Evolutionary conservation across 2,113 vertebrate species (phyloP).

Genomic region (Indri indri): DNA sequence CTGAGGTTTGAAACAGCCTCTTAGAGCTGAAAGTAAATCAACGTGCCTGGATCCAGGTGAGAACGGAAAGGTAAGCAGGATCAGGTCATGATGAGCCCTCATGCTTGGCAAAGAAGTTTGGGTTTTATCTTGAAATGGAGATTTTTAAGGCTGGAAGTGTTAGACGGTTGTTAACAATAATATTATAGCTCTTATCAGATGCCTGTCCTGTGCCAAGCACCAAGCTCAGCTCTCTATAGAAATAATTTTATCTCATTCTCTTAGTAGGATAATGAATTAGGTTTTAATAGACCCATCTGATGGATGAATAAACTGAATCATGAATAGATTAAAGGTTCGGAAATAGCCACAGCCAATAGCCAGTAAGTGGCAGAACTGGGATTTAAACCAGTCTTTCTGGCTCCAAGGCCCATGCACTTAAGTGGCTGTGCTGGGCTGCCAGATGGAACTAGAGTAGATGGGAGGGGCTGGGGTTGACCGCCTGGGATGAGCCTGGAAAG

Average conservation of each 20-base stretch:
- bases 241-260: not conserved
- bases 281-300: not conserved
- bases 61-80: not conserved
- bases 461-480: fast-evolving
- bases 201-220: not conserved
- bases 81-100: not conserved
- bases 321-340: not conserved
- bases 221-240: not conserved
- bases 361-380: not conserved
- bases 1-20: not conserved
- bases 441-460: not conserved
- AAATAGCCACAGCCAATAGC: not conserved
- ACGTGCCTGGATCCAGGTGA: not conserved
- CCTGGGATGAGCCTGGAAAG: not conserved
- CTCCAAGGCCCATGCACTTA: not conserved
- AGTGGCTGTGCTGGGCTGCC: not conserved
- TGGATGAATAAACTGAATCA: not conserved
- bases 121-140: not conserved
- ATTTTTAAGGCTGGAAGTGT: not conserved
- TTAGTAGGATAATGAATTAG: not conserved
- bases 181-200: not conserved
- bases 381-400: not conserved
- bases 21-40: not conserved
- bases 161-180: not conserved
- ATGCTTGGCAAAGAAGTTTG: not conserved